Percentiles rank a stretch among this genome's conserved stretches.
phyloP scores from a whole-genome alignment of 2,888 invertebrate genomes.

The Clunio marinus region DNA sequence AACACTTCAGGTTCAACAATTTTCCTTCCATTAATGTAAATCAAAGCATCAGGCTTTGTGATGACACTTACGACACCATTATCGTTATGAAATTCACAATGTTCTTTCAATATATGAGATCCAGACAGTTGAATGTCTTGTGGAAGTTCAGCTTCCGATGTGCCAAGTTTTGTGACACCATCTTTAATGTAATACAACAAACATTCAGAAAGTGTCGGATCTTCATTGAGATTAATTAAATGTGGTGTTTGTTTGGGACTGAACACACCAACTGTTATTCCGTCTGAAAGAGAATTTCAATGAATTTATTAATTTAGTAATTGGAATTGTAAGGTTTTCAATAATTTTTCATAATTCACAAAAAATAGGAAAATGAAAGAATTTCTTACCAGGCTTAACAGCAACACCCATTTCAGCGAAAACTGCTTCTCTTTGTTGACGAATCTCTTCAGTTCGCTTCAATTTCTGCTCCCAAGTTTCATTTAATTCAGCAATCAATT shows the following conservation, averaged over 20 bases:
- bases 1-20: constrained; percentile 76
- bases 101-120: constrained; percentile 88
- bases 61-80: constrained; percentile 81
- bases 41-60: constrained; percentile 78
- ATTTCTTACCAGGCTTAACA: constrained; percentile 59
- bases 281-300: constrained; percentile 59
- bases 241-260: constrained; percentile 99
- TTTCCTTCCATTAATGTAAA: constrained; percentile 93
- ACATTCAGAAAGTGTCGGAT: constrained; percentile 98
- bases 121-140: constrained; percentile 95
- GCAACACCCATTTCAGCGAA: constrained; percentile 98
- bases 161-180: constrained; percentile 83
- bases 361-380: background rate
- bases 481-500: constrained; percentile 97
- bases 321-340: no score
- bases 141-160: constrained; percentile 80
- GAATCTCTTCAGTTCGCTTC: constrained; percentile 91
- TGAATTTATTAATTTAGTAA: constrained; percentile 46
- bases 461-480: constrained; percentile 99
- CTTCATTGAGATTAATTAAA: constrained; percentile 96
- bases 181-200: constrained; percentile 97
- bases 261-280: constrained; percentile 96
- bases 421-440: constrained; percentile 93
- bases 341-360: no score
- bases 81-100: constrained; percentile 94